Percentiles rank a stretch among this genome's conserved stretches.
phyloP scores from a whole-genome alignment of 2,888 invertebrate species.

The Aleiodes testaceus region DNA sequence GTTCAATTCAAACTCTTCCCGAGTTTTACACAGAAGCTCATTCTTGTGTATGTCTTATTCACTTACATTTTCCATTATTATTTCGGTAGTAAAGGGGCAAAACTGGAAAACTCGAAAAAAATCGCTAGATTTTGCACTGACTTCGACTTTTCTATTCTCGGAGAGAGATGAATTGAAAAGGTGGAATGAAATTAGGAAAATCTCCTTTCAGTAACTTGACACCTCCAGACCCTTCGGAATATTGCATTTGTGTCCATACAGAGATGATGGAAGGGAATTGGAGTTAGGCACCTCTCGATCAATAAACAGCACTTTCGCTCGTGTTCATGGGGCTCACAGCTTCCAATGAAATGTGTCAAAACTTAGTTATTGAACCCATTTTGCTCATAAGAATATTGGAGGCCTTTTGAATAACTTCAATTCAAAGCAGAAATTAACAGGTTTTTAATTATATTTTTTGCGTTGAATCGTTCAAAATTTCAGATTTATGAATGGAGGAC shows the following conservation, averaged over 20 bases:
- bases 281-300: constrained; percentile 58
- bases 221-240: not conserved
- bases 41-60: too few relatives aligned
- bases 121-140: not conserved
- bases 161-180: not conserved
- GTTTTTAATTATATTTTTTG: not conserved
- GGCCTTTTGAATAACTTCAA: not conserved
- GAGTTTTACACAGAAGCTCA: not conserved
- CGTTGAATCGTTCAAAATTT: too few relatives aligned
- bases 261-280: constrained; percentile 52
- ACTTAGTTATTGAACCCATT: too few relatives aligned
- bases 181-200: not conserved
- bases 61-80: too few relatives aligned
- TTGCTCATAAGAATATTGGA: too few relatives aligned
- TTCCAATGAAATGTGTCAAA: not conserved
- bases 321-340: not conserved
- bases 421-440: not conserved
- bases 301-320: constrained; percentile 63
- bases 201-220: not conserved
- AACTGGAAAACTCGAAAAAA: too few relatives aligned
- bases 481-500: too few relatives aligned
- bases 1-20: not conserved
- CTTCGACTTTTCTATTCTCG: not conserved
- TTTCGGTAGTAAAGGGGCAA: too few relatives aligned
- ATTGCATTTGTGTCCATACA: constrained; percentile 42